Percentiles rank a stretch among this genome's conserved stretches.
phyloP scores from a whole-genome alignment of 2,113 vertebrate species.

The Suricata suricatta region DNA sequence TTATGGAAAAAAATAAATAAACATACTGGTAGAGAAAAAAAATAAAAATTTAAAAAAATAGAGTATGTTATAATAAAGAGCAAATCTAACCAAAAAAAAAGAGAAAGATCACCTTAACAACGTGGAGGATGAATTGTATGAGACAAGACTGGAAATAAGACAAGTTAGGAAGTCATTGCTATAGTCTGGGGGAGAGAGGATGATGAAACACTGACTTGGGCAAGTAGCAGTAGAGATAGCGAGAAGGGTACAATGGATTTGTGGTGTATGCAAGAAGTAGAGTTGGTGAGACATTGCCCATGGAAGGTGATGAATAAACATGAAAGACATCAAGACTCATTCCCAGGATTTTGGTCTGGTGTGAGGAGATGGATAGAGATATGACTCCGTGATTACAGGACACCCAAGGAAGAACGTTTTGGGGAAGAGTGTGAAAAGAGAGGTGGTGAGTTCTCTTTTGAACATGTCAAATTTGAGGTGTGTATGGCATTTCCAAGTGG shows the following conservation, averaged over 20 bases:
- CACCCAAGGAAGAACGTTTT: background rate
- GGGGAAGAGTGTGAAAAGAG: background rate
- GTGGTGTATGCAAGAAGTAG: background rate
- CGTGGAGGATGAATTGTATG: background rate
- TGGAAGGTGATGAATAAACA: background rate
- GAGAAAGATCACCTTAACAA: conserved; percentile 42
- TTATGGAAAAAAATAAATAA: too few relatives aligned
- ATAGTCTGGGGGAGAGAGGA: background rate
- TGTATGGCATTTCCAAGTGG: background rate
- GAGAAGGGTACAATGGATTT: background rate
- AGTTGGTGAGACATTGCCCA: background rate
- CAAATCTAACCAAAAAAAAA: too few relatives aligned
- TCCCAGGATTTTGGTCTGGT: background rate
- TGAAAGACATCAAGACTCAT: background rate
- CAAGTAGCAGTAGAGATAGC: background rate
- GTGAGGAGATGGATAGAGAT: background rate
- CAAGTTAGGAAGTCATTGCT: background rate
- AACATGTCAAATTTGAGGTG: background rate
- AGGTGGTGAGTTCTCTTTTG: background rate
- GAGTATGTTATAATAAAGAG: too few relatives aligned
- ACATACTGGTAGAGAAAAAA: too few relatives aligned
- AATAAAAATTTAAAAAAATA: too few relatives aligned
- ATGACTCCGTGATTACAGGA: background rate
- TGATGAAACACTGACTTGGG: background rate
- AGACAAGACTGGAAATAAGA: background rate